Conservation (phyloP, 2,888 invertebrate genomes). For the Epinotia nisella region DNA sequence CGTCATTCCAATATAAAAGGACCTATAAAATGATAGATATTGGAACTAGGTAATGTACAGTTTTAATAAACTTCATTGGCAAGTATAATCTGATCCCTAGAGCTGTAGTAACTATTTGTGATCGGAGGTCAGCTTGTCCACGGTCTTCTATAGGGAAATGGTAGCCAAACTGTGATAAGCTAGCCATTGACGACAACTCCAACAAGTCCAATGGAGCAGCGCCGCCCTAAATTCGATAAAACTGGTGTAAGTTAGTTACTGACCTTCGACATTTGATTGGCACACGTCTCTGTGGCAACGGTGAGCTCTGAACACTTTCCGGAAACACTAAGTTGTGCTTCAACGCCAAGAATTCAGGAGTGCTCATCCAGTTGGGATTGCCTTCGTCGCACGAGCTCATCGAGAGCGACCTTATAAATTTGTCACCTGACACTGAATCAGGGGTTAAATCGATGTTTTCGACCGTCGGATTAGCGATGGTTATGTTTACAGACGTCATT, state of each 20-base stretch:
- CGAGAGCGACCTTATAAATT: conserved; percentile 86
- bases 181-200: too few species aligned
- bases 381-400: conserved; percentile 89
- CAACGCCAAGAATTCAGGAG: conserved; percentile 91
- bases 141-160: not conserved
- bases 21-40: too few species aligned
- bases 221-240: too few species aligned
- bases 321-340: conserved; percentile 93
- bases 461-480: conserved; percentile 89
- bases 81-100: too few species aligned
- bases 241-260: conserved; percentile 45
- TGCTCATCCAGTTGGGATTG: conserved; percentile 91
- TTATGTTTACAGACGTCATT: conserved; percentile 87
- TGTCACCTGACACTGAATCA: conserved; percentile 84
- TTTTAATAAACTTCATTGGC: too few species aligned
- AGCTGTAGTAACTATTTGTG: too few species aligned
- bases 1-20: too few species aligned
- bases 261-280: conserved; percentile 86
- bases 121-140: not conserved
- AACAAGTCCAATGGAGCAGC: too few species aligned
- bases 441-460: conserved; percentile 89
- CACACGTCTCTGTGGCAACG: conserved; percentile 87
- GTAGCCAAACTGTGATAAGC: not conserved
- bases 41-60: too few species aligned
- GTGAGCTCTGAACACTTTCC: conserved; percentile 91